A percentile compares a stretch with the other conserved stretches of the same genome.
Conservation (phyloP, 2,888 invertebrate genomes). For the Scrobipalpa costella region DNA sequence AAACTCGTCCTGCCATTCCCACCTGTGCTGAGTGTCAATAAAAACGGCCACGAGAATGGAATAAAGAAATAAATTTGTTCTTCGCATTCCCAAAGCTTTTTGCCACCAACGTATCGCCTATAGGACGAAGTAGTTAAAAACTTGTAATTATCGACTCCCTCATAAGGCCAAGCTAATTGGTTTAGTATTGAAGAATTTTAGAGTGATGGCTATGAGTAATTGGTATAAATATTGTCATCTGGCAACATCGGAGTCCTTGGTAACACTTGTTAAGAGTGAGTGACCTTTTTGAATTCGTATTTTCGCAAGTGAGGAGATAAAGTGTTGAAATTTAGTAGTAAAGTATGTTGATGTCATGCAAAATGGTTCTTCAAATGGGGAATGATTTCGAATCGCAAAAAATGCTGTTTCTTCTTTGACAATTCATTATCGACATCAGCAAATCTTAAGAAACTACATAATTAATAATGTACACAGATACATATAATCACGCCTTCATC, state of each 20-base stretch:
- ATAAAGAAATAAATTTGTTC: slow-evolving; percentile 45
- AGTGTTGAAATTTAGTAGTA: neutral
- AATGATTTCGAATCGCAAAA: neutral
- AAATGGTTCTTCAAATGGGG: neutral
- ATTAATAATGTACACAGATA: slow-evolving; percentile 1
- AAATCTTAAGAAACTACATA: neutral
- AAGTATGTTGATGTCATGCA: neutral
- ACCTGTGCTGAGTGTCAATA: slow-evolving; percentile 5
- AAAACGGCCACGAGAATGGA: slow-evolving; percentile 22
- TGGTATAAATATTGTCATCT: slow-evolving; percentile 17
- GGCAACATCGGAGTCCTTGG: neutral
- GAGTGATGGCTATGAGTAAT: slow-evolving; percentile 12
- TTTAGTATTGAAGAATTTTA: slow-evolving; percentile 24
- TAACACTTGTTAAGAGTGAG: neutral
- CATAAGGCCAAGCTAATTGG: slow-evolving; percentile 21
- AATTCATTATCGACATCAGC: neutral
- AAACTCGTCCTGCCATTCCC: neutral
- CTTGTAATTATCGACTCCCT: slow-evolving; percentile 1
- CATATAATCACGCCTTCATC: too few species aligned
- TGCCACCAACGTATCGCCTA: slow-evolving; percentile 23
- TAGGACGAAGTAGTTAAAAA: neutral
- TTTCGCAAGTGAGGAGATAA: neutral
- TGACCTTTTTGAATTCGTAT: slow-evolving; percentile 6
- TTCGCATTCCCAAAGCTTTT: slow-evolving; percentile 37
- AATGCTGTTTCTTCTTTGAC: too few species aligned